Conservation (phyloP, 1,140 invertebrate species). For the Mactra quadrangularis region DNA sequence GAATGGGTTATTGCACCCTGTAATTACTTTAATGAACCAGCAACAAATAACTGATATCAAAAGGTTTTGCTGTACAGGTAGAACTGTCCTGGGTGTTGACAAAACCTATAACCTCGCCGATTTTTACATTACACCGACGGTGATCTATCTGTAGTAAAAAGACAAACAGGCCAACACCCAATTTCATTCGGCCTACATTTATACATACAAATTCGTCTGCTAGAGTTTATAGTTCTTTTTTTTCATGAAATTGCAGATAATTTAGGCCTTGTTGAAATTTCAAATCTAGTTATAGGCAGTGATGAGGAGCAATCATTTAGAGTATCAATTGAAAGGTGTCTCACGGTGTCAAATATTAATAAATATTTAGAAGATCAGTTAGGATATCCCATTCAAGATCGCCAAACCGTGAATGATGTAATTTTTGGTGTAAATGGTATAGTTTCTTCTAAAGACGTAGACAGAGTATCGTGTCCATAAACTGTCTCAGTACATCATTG, state of each 20-base stretch:
- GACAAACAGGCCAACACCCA: slow-evolving; percentile 6
- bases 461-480: neutral
- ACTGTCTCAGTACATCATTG: neutral
- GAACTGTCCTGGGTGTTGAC: slow-evolving; percentile 24
- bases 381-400: slow-evolving; percentile 7
- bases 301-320: slow-evolving; percentile 20
- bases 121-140: slow-evolving; percentile 25
- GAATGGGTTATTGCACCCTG: neutral
- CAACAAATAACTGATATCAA: slow-evolving; percentile 25
- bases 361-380: slow-evolving; percentile 32
- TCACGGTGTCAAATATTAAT: neutral
- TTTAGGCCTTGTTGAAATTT: neutral
- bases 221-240: slow-evolving; percentile 13
- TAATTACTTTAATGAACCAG: neutral
- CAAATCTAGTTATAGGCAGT: neutral
- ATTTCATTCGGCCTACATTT: slow-evolving; percentile 37
- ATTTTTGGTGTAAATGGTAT: neutral
- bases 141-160: slow-evolving; percentile 8
- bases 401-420: neutral
- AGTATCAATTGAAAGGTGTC: neutral
- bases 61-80: slow-evolving; percentile 27
- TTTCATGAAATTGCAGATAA: slow-evolving; percentile 36
- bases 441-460: neutral
- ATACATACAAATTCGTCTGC: slow-evolving; percentile 27
- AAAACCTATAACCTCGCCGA: slow-evolving; percentile 40